Evolutionary conservation across 2,113 vertebrate species (phyloP).

Genomic region (Sceloporus undulatus): DNA sequence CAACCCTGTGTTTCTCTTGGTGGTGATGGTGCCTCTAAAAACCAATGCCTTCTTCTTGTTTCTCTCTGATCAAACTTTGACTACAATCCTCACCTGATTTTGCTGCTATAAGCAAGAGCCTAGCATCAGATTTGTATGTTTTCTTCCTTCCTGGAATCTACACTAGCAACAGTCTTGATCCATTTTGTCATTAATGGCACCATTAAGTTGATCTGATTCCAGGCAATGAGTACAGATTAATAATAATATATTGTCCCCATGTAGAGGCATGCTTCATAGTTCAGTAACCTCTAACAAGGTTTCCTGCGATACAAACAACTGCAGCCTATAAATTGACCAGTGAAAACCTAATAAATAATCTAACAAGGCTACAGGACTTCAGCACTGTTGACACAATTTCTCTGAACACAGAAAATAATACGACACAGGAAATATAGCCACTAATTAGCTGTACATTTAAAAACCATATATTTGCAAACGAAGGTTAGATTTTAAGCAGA

Average conservation of each 20-base stretch:
- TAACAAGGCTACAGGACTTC: neutral
- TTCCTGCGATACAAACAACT: neutral
- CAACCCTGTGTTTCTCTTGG: too few species aligned
- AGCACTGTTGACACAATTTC: neutral
- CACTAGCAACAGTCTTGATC: neutral
- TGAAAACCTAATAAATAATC: neutral
- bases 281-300: neutral
- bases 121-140: neutral
- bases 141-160: neutral
- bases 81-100: neutral
- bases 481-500: neutral
- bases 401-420: slow-evolving; percentile 14
- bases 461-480: neutral
- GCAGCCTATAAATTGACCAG: neutral
- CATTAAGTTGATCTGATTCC: slow-evolving; percentile 5
- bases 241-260: neutral
- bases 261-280: slow-evolving; percentile 5
- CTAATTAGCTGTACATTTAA: neutral
- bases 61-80: too few species aligned
- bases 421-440: neutral
- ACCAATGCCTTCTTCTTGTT: neutral
- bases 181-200: neutral
- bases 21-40: too few species aligned
- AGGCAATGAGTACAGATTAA: neutral
- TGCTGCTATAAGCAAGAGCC: neutral